Base-by-base conservation (phyloP, 2,888 invertebrate species). In the Spodoptera littoralis region DNA sequence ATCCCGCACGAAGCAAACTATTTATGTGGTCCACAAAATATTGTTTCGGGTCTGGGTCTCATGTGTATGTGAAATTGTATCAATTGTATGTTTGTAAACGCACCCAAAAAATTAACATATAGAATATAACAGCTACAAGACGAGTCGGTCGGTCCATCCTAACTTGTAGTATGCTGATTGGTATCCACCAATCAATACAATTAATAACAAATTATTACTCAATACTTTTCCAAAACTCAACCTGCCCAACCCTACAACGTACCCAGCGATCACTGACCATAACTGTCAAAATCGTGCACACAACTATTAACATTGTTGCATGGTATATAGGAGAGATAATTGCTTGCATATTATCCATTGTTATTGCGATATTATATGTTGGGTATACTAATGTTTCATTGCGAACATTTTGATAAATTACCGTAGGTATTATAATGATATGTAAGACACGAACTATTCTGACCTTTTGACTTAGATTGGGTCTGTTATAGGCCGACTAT, bases 211-310 rank as follows among this genome's bases (percentile, higher is more conserved):
- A 9, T 36, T 36, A 36, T 9, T 36, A 9, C 36, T 36, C 36
- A 36, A 27, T 5, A 27, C 2, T 24, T 9, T 11, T n/a, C 11
- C 8, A n/a, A 41, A 44, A 30, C 2, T 41, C 0, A 53, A 36
- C 18, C 18, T 18, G 6, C 36, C 12, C 61, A 79, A 57, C 80
- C 80, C 77, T 79, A 72, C 18, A 4, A 3, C 9, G 11, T 49
- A 22, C 50, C 62, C 53, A 44, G 59, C 48, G 55, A 52, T 63
- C 65, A 65, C 30, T 74, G 65, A 56, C 61, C 69, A 54, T 72
- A 70, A 60, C 73, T 79, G 63, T 77, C 77, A 72, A 74, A 73
- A 74, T 79, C 71, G 60, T 78, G 77, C 72, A 77, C 59, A 56
- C 65, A 22, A 78, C 74, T 68, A 79, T 64, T 64, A 67, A 65